A percentile compares a stretch with the other conserved stretches of the same genome.
Conservation (phyloP, 2,888 invertebrate species). For the Meteorus colon region DNA sequence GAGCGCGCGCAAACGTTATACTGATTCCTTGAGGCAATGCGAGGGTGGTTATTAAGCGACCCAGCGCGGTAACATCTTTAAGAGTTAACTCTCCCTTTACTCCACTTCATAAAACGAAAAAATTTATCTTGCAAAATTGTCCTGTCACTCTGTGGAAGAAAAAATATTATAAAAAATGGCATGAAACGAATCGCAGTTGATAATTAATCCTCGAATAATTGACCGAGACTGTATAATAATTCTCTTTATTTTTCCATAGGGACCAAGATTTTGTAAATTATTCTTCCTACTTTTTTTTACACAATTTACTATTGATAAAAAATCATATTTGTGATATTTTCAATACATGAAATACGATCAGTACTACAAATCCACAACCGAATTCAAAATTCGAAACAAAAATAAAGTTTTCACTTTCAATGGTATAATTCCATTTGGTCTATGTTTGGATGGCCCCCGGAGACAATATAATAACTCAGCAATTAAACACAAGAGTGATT, state of each 20-base stretch:
- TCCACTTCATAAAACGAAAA: not conserved
- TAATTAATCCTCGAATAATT: not conserved
- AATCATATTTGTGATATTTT: too few species aligned
- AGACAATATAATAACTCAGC: constrained; percentile 64
- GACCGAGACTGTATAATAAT: too few species aligned
- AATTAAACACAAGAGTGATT: constrained; percentile 67
- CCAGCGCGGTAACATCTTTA: constrained; percentile 66
- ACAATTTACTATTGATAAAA: too few species aligned
- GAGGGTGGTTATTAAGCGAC: constrained; percentile 70
- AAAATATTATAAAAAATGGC: not conserved
- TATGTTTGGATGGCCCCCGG: constrained; percentile 58
- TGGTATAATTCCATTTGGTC: not conserved
- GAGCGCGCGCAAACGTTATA: constrained; percentile 58
- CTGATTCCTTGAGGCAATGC: constrained; percentile 68
- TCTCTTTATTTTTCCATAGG: too few species aligned
- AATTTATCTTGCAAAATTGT: constrained; percentile 7
- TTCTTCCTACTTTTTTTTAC: too few species aligned
- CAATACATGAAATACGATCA: not conserved
- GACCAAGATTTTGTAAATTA: too few species aligned
- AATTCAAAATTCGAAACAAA: not conserved
- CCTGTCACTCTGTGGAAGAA: constrained; percentile 12
- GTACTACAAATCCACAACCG: too few species aligned
- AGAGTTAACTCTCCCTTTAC: constrained; percentile 17
- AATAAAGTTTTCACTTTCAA: not conserved
- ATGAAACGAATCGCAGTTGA: not conserved